phyloP scores from a whole-genome alignment of 37 sponge, comb jelly and placozoan species.

The Bolinopsis microptera region DNA sequence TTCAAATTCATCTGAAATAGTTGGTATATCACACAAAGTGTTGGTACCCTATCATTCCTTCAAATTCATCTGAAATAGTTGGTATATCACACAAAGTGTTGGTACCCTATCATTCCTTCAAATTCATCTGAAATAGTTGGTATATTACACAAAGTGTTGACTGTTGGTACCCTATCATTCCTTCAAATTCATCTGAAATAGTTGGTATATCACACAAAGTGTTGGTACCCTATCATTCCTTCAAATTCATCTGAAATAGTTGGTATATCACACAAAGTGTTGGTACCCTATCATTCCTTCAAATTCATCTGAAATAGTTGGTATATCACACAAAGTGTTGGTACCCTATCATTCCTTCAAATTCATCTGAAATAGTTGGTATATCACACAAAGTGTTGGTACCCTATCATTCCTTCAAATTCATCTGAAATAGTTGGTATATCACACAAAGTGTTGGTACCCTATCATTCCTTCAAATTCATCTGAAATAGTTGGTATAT shows the following conservation, averaged over 20 bases:
- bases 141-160: too few species aligned
- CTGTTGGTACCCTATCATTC: slow-evolving; percentile 10
- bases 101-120: not conserved
- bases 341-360: not conserved
- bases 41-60: not conserved
- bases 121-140: not conserved
- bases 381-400: too few species aligned
- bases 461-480: not conserved
- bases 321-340: too few species aligned
- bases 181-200: not conserved
- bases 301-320: not conserved
- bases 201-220: too few species aligned
- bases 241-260: not conserved
- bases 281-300: not conserved
- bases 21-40: too few species aligned
- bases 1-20: not conserved
- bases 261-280: too few species aligned
- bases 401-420: not conserved
- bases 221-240: not conserved
- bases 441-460: slow-evolving; percentile 36
- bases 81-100: too few species aligned
- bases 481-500: not conserved
- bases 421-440: not conserved
- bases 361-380: not conserved
- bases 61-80: not conserved